A percentile compares a stretch with the other conserved stretches of the same genome.
These are phyloP conservation scores for Chaetodon trifascialis DNA, from an alignment of 2,113 vertebrate species.

Conservation along the genomic window DNA sequence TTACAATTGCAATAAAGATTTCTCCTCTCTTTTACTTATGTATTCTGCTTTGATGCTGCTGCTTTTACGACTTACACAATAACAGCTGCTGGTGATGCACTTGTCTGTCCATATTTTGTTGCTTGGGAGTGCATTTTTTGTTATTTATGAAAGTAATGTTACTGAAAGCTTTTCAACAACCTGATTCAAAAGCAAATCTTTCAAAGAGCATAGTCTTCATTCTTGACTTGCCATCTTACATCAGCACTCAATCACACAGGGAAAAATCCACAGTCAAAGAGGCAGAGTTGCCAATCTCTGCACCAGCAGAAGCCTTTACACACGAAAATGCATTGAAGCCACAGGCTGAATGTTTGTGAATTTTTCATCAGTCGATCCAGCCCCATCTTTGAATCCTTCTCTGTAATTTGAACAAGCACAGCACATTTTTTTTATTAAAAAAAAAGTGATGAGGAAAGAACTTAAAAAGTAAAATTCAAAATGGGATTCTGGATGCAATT, in stretches of 20 bases:
- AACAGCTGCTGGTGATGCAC: conserved; percentile 1
- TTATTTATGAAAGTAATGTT: conserved; percentile 32
- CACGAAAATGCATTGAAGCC: conserved; percentile 39
- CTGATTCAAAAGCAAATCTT: conserved; percentile 50
- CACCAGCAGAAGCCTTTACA: conserved; percentile 33
- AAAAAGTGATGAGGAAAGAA: not conserved
- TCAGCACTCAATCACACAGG: conserved; percentile 50
- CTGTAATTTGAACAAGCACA: conserved; percentile 42
- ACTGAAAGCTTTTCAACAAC: conserved; percentile 40
- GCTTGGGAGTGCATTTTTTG: not conserved
- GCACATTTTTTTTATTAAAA: conserved; percentile 8
- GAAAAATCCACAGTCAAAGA: conserved; percentile 43
- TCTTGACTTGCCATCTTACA: conserved; percentile 47
- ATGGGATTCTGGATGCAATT: not conserved
- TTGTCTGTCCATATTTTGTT: conserved; percentile 1
- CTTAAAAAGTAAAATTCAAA: not conserved
- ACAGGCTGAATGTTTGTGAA: conserved; percentile 52
- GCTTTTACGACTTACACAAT: not conserved
- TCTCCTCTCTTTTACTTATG: not conserved
- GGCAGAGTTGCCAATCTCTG: conserved; percentile 45
- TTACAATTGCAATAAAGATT: not conserved
- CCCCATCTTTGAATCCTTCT: conserved; percentile 26
- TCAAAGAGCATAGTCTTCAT: conserved; percentile 39
- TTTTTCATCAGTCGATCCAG: conserved; percentile 54
- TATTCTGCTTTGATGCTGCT: not conserved